phyloP scores from a whole-genome alignment of 2,113 vertebrate genomes.

The Hippocampus zosterae region DNA sequence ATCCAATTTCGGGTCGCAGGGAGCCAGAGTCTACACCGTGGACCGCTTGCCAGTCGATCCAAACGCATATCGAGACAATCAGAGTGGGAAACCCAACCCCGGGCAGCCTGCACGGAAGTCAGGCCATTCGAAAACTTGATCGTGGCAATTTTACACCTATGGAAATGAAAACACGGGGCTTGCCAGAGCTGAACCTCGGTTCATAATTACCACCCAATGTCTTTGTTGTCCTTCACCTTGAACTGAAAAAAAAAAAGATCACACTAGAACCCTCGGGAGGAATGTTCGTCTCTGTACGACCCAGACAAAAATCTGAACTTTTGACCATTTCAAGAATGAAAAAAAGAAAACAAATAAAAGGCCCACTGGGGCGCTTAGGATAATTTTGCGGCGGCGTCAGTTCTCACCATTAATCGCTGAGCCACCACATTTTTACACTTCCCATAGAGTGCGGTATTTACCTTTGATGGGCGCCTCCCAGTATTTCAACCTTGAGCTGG shows the following conservation, averaged over 20 bases:
- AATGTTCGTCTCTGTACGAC: slow-evolving; percentile 13
- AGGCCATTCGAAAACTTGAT: background rate
- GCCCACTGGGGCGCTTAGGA: slow-evolving; percentile 16
- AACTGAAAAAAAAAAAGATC: slow-evolving; percentile 10
- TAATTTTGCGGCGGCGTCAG: slow-evolving; percentile 11
- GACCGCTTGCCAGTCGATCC: too few species aligned
- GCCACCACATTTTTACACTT: slow-evolving; percentile 1
- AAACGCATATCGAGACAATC: background rate
- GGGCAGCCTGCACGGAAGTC: too few species aligned
- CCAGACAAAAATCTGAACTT: slow-evolving; percentile 27
- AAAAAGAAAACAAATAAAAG: slow-evolving; percentile 3
- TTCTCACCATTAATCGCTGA: slow-evolving; percentile 9
- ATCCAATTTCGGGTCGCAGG: too few species aligned
- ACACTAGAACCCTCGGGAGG: slow-evolving; percentile 21
- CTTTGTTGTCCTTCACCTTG: slow-evolving; percentile 35
- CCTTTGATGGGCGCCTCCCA: background rate
- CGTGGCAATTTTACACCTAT: background rate
- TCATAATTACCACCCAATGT: background rate
- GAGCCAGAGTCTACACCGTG: too few species aligned
- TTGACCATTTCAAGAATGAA: slow-evolving; percentile 22
- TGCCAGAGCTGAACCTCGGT: background rate
- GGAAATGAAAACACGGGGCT: background rate
- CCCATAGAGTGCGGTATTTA: slow-evolving; percentile 1
- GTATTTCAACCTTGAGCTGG: background rate
- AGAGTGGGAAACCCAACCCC: background rate